Evolutionary conservation across 2,797 vertebrate genomes (phyloP).

Genomic region (Urophycis tenuis): DNA sequence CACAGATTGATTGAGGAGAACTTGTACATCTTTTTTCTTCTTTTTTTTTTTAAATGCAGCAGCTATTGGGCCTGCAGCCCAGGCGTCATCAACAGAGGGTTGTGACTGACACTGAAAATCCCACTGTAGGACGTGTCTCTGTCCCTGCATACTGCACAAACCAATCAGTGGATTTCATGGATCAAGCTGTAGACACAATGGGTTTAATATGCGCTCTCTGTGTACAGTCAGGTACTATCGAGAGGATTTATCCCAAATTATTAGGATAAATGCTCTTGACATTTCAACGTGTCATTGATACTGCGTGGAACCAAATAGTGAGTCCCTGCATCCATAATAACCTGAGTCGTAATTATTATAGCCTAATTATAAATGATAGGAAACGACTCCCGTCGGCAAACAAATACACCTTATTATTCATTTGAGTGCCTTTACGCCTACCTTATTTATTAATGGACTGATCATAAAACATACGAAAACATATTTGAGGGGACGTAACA

Average conservation of each 20-base stretch:
- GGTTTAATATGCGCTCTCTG: background rate
- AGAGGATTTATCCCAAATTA: no score
- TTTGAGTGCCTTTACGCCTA: background rate
- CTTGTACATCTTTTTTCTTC: background rate
- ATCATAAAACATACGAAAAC: no score
- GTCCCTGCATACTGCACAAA: background rate
- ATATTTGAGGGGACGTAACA: background rate
- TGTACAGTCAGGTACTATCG: background rate
- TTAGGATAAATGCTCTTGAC: background rate
- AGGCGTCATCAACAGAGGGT: background rate
- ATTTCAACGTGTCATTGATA: background rate
- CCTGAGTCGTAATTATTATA: background rate
- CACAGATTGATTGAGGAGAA: background rate
- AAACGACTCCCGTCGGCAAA: background rate
- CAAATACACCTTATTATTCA: background rate
- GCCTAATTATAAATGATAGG: background rate
- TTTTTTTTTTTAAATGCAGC: background rate
- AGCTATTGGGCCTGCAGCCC: background rate
- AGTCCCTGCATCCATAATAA: background rate
- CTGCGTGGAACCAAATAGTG: background rate
- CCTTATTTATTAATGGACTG: background rate
- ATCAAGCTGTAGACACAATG: background rate
- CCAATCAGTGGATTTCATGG: constrained; percentile 2
- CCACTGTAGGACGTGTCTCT: background rate
- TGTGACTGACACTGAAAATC: background rate